These are phyloP conservation scores for Proisotoma minuta DNA, from an alignment of 2,888 invertebrate genomes.

Conservation along the genomic window DNA sequence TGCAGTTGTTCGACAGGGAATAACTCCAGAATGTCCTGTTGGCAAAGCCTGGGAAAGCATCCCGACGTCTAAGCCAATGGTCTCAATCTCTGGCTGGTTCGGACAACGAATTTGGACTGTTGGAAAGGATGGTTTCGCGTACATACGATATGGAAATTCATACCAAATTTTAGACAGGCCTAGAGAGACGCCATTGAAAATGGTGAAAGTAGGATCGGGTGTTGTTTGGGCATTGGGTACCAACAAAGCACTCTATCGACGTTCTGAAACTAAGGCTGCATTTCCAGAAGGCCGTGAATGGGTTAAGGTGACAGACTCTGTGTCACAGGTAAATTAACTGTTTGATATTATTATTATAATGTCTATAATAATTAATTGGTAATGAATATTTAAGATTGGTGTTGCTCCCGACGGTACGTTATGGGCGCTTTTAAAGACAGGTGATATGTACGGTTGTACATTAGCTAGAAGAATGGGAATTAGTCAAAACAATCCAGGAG, in stretches of 20 bases:
- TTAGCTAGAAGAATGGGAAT: slow-evolving; percentile 65
- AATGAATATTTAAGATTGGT: slow-evolving; percentile 24
- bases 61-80: slow-evolving; percentile 71
- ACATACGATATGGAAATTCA: slow-evolving; percentile 50
- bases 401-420: slow-evolving; percentile 56
- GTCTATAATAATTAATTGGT: background rate
- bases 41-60: slow-evolving; percentile 68
- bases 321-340: slow-evolving; percentile 48
- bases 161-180: slow-evolving; percentile 61
- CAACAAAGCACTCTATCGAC: slow-evolving; percentile 60
- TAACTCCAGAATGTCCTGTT: slow-evolving; percentile 64
- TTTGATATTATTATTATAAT: slow-evolving; percentile 1
- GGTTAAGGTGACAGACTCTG: slow-evolving; percentile 52
- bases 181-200: slow-evolving; percentile 61
- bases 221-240: slow-evolving; percentile 78
- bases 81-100: slow-evolving; percentile 67
- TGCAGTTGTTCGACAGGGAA: slow-evolving; percentile 74
- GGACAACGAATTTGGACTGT: slow-evolving; percentile 74
- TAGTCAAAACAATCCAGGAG: slow-evolving; percentile 65
- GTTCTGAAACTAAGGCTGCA: slow-evolving; percentile 68
- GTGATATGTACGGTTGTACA: slow-evolving; percentile 61
- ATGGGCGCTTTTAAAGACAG: slow-evolving; percentile 65
- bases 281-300: slow-evolving; percentile 81
- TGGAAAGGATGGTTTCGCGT: slow-evolving; percentile 78
- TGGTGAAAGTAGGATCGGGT: slow-evolving; percentile 66